Evolutionary conservation across 92 coral and sea anemone genomes (phyloP), one percentile per base, ranked within the genome.

Genomic region (Palythoa heliodiscus): DNA sequence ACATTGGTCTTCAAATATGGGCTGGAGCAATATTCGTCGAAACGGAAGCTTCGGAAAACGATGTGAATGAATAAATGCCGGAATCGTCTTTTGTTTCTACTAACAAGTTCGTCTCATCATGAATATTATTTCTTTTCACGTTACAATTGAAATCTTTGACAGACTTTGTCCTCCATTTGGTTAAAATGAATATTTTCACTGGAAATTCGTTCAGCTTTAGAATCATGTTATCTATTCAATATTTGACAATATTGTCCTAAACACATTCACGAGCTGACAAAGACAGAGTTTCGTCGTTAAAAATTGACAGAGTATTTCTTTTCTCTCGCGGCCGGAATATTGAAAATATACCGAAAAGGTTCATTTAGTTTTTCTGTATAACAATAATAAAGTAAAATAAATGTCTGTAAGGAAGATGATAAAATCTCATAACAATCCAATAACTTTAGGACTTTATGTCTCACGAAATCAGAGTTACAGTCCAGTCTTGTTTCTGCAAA

Each of bases 41-140:
- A 48, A 64, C 84, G 63, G 84, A 80, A 80, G 35, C 73, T 80
- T 80, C 57, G 60, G 61, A 61, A 78, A 60, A 52, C 71, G 61
- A 66, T 24, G 5, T 37, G 39, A 69, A 80, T 25, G 61, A 66
- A 80, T 66, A 70, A 64, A 80, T 40, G 3, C 47, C 17, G 24
- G 73, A 80, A 64, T 80, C 47, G 64, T 55, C 81, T 66, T 78
- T 80, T 66, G 84, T 79, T 68, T 43, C 52, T 4, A 13, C 63
- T 52, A 73, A 24, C 52, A 24, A 61, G 72, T 23, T 64, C 38
- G 72, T 64, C 63, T 73, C 38, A 61, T 48, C 35, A 29, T 29
- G 37, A 63, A 22, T 23, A 24, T 80, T 73, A 38, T 48, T 22
- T 66, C 38, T 43, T 80, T 79, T 66, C 50, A 80, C 74, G 60